A percentile compares a stretch with the other conserved stretches of the same genome.
These are phyloP conservation scores for Esox lucius DNA, from an alignment of 2,797 vertebrate genomes.

Conservation along the genomic window DNA sequence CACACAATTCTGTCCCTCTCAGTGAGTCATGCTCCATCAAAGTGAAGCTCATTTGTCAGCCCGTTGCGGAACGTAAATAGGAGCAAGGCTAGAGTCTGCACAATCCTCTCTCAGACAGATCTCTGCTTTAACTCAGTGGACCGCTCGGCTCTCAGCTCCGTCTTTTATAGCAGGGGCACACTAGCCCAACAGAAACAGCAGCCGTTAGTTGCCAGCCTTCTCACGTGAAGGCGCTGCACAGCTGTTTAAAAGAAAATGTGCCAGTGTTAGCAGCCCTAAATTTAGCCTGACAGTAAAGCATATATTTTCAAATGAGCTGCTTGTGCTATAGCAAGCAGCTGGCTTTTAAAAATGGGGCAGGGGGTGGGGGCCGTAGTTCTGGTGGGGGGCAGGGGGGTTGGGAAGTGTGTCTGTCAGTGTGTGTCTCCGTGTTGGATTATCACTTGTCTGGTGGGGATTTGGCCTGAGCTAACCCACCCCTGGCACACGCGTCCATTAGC, in stretches of 20 bases:
- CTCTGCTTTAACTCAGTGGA: not conserved
- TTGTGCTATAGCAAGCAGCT: slow-evolving; percentile 21
- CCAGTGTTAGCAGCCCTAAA: slow-evolving; percentile 52
- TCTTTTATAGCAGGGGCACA: not conserved
- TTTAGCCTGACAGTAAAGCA: slow-evolving; percentile 54
- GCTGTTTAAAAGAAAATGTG: slow-evolving; percentile 45
- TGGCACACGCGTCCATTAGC: slow-evolving; percentile 28
- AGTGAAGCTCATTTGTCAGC: slow-evolving; percentile 65
- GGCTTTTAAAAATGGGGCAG: slow-evolving; percentile 21
- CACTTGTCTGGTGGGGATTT: slow-evolving; percentile 41
- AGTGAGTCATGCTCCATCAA: slow-evolving; percentile 63
- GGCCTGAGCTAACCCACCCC: slow-evolving; percentile 34
- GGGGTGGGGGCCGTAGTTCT: not conserved
- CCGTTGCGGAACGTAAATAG: slow-evolving; percentile 51
- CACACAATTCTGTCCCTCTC: slow-evolving; percentile 35
- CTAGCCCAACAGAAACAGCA: not conserved
- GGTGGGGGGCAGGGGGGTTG: not conserved
- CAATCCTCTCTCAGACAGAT: not conserved
- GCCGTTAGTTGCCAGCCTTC: not conserved
- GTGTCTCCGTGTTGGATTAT: slow-evolving; percentile 26
- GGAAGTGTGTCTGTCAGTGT: not conserved
- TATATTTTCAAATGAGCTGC: slow-evolving; percentile 24
- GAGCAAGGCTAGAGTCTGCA: slow-evolving; percentile 17
- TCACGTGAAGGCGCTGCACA: slow-evolving; percentile 40
- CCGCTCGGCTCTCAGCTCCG: not conserved